Evolutionary conservation across 2,888 invertebrate species (phyloP).

Genomic region (Noctua comes): DNA sequence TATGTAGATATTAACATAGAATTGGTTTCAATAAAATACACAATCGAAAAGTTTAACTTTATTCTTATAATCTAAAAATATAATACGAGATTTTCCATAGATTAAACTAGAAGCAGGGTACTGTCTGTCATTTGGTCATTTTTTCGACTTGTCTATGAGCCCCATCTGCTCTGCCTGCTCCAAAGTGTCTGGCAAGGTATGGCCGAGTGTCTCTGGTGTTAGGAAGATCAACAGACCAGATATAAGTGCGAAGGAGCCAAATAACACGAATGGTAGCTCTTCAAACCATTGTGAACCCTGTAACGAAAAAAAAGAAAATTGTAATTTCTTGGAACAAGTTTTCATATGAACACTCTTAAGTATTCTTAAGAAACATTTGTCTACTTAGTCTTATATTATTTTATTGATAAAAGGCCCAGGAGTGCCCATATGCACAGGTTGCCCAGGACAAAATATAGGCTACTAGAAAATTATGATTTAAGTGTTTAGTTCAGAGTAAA

Average conservation of each 20-base stretch:
- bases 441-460: neutral
- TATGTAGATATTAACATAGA: neutral
- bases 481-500: neutral
- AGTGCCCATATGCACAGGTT: neutral
- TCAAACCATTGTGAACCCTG: slow-evolving; percentile 79
- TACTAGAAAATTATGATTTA: neutral
- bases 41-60: slow-evolving; percentile 15
- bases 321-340: neutral
- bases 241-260: slow-evolving; percentile 86
- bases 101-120: slow-evolving; percentile 1
- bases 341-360: neutral
- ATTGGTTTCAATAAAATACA: slow-evolving; percentile 29
- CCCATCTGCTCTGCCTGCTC: slow-evolving; percentile 66
- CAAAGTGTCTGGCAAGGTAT: slow-evolving; percentile 78
- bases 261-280: slow-evolving; percentile 88
- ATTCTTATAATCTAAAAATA: slow-evolving; percentile 23
- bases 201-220: slow-evolving; percentile 91
- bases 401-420: neutral
- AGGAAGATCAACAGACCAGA: slow-evolving; percentile 88
- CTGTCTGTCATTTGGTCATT: neutral
- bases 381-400: neutral
- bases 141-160: slow-evolving; percentile 4
- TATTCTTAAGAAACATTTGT: too few relatives aligned
- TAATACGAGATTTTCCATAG: slow-evolving; percentile 45
- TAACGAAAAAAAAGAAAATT: slow-evolving; percentile 25